Percentiles rank a stretch among this genome's conserved stretches.
Evolutionary conservation across 1,140 invertebrate species (phyloP).

Genomic region (fruit fly (Drosophila melanogaster)): DNA sequence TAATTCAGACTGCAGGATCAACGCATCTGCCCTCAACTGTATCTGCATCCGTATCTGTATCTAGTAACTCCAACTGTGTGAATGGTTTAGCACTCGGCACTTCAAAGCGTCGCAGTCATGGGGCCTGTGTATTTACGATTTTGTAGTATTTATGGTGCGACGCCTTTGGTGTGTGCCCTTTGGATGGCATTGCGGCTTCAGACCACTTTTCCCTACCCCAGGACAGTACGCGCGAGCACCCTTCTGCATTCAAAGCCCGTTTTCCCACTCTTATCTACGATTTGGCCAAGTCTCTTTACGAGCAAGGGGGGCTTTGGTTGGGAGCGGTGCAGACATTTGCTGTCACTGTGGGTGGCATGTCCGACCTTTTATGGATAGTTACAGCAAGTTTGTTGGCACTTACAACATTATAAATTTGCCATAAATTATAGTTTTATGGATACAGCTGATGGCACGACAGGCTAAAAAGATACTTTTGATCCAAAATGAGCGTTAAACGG

Average conservation of each 20-base stretch:
- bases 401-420: conserved; percentile 78
- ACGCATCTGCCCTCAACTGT: no score
- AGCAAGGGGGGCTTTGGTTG: conserved; percentile 49
- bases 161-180: conserved; percentile 42
- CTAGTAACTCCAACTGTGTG: conserved; percentile 25
- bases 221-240: background rate
- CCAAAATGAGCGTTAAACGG: conserved; percentile 27
- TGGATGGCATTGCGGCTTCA: conserved; percentile 32
- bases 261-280: conserved; percentile 34
- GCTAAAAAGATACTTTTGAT: conserved; percentile 40
- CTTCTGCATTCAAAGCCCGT: conserved; percentile 5
- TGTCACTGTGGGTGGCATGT: conserved; percentile 46
- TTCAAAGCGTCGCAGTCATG: conserved; percentile 20
- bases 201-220: background rate
- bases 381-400: conserved; percentile 79
- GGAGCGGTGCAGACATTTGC: conserved; percentile 5
- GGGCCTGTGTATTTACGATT: conserved; percentile 66
- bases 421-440: conserved; percentile 77
- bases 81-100: conserved; percentile 41
- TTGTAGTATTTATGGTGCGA: conserved; percentile 70
- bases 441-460: conserved; percentile 48
- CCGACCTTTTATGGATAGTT: conserved; percentile 71
- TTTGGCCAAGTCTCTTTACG: conserved; percentile 66
- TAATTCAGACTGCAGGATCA: background rate
- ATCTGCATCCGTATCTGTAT: conserved; percentile 2